Conservation (phyloP, 2,888 invertebrate species). For the Macaria notata region DNA sequence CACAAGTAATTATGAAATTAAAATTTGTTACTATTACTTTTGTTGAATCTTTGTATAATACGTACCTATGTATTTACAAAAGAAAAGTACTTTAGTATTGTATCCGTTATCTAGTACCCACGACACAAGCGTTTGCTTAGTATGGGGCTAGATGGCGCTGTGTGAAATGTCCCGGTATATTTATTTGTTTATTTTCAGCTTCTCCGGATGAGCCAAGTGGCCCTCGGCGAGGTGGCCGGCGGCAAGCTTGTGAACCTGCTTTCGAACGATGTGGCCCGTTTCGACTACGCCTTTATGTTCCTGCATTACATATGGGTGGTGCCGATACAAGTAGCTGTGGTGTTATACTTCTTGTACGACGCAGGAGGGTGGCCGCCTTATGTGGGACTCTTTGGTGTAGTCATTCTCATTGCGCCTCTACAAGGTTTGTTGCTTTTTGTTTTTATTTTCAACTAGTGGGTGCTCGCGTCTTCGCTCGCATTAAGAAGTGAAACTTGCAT, state of each 20-base stretch:
- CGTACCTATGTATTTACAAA: too few relatives aligned
- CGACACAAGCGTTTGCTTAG: too few relatives aligned
- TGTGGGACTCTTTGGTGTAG: constrained; percentile 69
- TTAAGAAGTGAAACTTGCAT: too few relatives aligned
- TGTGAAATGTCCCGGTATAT: too few relatives aligned
- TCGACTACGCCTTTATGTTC: constrained; percentile 87
- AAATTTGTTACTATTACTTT: too few relatives aligned
- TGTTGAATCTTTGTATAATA: too few relatives aligned
- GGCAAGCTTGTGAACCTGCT: constrained; percentile 92
- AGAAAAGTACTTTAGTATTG: too few relatives aligned
- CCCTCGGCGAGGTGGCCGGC: constrained; percentile 85
- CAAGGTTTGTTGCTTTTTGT: constrained; percentile 53
- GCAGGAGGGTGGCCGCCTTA: constrained; percentile 66
- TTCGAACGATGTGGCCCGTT: constrained; percentile 91
- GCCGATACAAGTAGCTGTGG: constrained; percentile 86
- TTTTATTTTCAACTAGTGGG: not conserved
- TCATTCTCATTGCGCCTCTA: constrained; percentile 81
- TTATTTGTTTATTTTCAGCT: constrained; percentile 70
- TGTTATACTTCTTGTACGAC: constrained; percentile 61
- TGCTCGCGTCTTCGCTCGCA: too few relatives aligned
- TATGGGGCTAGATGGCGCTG: too few relatives aligned
- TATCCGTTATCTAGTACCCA: too few relatives aligned
- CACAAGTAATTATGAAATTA: too few relatives aligned
- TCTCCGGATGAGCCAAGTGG: constrained; percentile 86
- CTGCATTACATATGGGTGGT: constrained; percentile 91